Conservation (phyloP, 2,113 vertebrate genomes). For the Tinamus guttatus region DNA sequence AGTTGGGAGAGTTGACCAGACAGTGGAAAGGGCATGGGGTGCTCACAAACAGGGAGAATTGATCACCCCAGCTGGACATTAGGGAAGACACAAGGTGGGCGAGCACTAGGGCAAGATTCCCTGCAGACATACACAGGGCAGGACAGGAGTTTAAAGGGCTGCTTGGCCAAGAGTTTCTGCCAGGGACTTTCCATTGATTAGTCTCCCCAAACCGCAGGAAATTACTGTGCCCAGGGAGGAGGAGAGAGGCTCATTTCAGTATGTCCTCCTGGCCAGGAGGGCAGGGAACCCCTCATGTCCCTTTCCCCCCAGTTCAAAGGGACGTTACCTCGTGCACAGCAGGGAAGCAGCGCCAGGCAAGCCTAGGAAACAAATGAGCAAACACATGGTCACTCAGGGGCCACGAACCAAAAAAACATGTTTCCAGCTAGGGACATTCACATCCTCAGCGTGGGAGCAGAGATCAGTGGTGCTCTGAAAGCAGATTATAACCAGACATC, state of each 20-base stretch:
- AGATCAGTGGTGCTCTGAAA: neutral
- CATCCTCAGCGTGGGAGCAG: neutral
- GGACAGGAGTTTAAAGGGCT: neutral
- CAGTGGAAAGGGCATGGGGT: neutral
- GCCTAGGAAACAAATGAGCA: slow-evolving; percentile 76
- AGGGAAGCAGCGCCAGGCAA: slow-evolving; percentile 91
- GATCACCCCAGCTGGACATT: neutral
- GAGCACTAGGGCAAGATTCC: neutral
- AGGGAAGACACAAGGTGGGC: neutral
- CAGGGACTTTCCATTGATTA: neutral
- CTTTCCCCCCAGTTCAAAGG: neutral
- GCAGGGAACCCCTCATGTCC: neutral
- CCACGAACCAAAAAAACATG: accelerated
- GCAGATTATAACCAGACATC: neutral
- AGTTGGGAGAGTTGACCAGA: neutral
- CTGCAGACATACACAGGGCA: neutral
- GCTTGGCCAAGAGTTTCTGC: neutral
- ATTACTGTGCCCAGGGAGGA: neutral
- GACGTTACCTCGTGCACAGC: slow-evolving; percentile 87
- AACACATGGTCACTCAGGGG: neutral
- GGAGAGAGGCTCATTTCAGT: neutral
- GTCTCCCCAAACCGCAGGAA: neutral
- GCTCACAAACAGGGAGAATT: neutral
- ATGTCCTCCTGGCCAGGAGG: neutral
- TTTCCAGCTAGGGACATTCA: neutral